phyloP scores from a whole-genome alignment of 2,888 invertebrate genomes.

The Papilio elwesi region DNA sequence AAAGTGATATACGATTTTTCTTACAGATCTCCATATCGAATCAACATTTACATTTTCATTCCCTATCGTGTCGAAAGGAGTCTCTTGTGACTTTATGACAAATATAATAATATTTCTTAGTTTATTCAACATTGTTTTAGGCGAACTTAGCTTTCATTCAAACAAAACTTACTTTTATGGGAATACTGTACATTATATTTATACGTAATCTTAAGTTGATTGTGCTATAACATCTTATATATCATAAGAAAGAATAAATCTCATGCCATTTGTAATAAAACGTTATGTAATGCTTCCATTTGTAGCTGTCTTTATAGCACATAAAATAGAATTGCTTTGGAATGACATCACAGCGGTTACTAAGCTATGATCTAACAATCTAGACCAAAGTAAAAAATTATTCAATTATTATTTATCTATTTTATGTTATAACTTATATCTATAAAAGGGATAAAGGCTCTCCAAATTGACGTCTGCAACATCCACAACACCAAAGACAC shows the following conservation, averaged over 20 bases:
- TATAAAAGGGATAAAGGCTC: too few species aligned
- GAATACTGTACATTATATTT: not conserved
- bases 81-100: not conserved
- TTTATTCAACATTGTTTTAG: not conserved
- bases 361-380: not conserved
- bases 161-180: not conserved
- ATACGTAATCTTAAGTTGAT: not conserved
- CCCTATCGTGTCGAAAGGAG: slow-evolving; percentile 4
- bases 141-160: too few species aligned
- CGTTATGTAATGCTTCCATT: slow-evolving; percentile 27
- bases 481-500: too few species aligned
- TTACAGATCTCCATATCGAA: not conserved
- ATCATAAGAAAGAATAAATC: slow-evolving; percentile 8
- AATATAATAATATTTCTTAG: not conserved
- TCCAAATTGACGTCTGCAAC: too few species aligned
- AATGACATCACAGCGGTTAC: slow-evolving; percentile 15
- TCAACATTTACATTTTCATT: slow-evolving; percentile 17
- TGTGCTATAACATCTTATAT: not conserved
- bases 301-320: slow-evolving; percentile 22
- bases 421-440: too few species aligned
- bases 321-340: slow-evolving; percentile 24
- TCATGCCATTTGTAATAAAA: slow-evolving; percentile 19
- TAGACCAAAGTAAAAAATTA: too few species aligned
- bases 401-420: too few species aligned
- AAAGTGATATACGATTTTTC: slow-evolving; percentile 1